Conservation (phyloP, 2,888 invertebrate genomes). For the Hydraecia micacea region DNA sequence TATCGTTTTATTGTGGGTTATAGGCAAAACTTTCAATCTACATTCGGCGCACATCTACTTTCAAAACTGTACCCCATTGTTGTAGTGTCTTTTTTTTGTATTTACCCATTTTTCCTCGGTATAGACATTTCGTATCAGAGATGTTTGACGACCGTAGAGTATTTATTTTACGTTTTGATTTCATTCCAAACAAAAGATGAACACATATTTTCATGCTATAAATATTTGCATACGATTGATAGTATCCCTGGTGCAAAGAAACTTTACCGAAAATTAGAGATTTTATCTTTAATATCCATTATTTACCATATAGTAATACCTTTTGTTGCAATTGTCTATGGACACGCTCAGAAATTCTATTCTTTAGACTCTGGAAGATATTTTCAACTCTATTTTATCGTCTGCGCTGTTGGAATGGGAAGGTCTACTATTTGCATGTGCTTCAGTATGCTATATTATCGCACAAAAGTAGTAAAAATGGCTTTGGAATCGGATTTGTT, state of each 20-base stretch:
- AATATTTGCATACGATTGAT: background rate
- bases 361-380: background rate
- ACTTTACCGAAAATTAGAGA: background rate
- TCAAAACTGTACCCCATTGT: background rate
- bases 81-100: background rate
- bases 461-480: background rate
- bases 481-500: background rate
- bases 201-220: background rate
- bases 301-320: background rate
- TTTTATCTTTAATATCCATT: background rate
- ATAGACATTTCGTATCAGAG: too few relatives aligned
- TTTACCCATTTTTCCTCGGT: too few relatives aligned
- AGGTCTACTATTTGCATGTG: background rate
- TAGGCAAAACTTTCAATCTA: background rate
- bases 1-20: background rate
- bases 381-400: fast-evolving
- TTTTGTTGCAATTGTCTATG: too few relatives aligned
- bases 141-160: background rate
- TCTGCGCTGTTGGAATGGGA: background rate
- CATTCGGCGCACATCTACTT: background rate
- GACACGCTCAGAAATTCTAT: fast-evolving
- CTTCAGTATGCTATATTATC: background rate
- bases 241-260: background rate
- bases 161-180: background rate
- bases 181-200: background rate